A percentile compares a stretch with the other conserved stretches of the same genome.
Evolutionary conservation across 2,113 vertebrate species (phyloP).

Genomic region (Poeciliopsis retropinna): DNA sequence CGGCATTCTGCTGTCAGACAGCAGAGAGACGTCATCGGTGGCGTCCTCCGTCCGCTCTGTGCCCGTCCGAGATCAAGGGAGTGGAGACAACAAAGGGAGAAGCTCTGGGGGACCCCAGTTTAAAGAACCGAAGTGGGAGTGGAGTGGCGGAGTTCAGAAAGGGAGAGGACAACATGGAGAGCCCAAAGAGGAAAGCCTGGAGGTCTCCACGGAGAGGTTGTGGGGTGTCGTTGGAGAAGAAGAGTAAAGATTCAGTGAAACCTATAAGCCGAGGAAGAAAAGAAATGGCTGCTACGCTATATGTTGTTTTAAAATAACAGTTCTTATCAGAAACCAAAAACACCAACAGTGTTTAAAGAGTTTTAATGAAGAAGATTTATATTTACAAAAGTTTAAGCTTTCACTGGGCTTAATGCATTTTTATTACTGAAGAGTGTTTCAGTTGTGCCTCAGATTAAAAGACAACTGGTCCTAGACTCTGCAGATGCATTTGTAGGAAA

Average conservation of each 20-base stretch:
- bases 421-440: not conserved
- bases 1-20: constrained; percentile 65
- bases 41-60: constrained; percentile 34
- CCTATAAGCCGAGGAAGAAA: not conserved
- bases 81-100: constrained; percentile 23
- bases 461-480: not conserved
- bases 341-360: not conserved
- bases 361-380: not conserved
- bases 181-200: constrained; percentile 31
- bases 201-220: constrained; percentile 25
- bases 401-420: not conserved
- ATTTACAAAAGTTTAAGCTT: not conserved
- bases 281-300: not conserved
- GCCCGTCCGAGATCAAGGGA: constrained; percentile 18
- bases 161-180: constrained; percentile 14
- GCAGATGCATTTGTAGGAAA: not conserved
- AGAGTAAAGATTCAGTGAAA: constrained; percentile 41
- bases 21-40: constrained; percentile 59
- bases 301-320: constrained; percentile 2
- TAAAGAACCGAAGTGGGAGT: constrained; percentile 42
- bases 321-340: constrained; percentile 14
- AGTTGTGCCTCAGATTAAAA: not conserved
- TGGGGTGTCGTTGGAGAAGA: constrained; percentile 47
- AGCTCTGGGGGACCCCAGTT: constrained; percentile 30
- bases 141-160: constrained; percentile 13